phyloP scores from a whole-genome alignment of 1,140 invertebrate species.

The Orchesella cincta region DNA sequence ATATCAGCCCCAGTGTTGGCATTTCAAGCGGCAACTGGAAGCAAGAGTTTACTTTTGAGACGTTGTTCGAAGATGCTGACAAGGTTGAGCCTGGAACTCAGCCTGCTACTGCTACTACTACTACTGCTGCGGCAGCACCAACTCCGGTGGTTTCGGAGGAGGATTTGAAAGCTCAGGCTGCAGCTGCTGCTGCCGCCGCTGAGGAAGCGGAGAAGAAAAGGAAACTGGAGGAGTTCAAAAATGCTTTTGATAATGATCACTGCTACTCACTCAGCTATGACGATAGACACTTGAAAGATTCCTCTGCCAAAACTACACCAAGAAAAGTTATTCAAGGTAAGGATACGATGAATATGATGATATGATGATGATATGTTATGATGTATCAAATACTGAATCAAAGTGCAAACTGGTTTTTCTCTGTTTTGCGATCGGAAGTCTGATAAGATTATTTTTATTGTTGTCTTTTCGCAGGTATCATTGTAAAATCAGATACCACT shows the following conservation, averaged over 20 bases:
- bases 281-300: conserved; percentile 9
- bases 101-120: background rate
- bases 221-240: conserved; percentile 5
- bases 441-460: background rate
- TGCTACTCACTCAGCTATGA: conserved; percentile 3
- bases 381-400: background rate
- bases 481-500: conserved; percentile 41
- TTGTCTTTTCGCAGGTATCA: conserved; percentile 39
- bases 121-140: background rate
- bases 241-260: conserved; percentile 15
- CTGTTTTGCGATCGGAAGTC: background rate
- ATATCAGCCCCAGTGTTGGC: background rate
- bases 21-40: background rate
- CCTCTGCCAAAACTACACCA: background rate
- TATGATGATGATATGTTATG: background rate
- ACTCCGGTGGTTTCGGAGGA: background rate
- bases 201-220: conserved; percentile 3
- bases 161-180: background rate
- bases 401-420: conserved; percentile 7
- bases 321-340: conserved; percentile 24
- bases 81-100: background rate
- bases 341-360: background rate
- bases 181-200: background rate
- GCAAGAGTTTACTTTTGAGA: conserved; percentile 20
- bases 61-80: background rate